A percentile compares a stretch with the other conserved stretches of the same genome.
Conservation (phyloP, 2,797 vertebrate genomes). For the Delichon dasypus region DNA sequence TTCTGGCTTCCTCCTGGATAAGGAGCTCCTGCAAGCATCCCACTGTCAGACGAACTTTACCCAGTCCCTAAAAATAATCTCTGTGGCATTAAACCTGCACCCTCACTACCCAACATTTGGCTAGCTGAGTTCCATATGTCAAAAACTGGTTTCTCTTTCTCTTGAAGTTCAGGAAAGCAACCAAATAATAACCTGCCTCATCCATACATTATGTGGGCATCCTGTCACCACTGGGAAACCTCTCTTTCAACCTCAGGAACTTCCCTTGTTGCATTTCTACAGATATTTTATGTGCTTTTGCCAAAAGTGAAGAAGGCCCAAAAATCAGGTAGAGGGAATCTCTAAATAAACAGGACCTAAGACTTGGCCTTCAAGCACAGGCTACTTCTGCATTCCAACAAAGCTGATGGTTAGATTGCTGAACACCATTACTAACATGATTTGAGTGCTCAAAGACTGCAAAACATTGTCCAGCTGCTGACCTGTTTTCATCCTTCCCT, state of each 20-base stretch:
- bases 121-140: not conserved
- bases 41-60: conserved; percentile 28
- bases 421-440: not conserved
- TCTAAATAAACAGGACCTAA: not conserved
- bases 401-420: not conserved
- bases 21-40: not conserved
- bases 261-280: not conserved
- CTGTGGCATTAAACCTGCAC: conserved; percentile 3
- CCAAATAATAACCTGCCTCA: not conserved
- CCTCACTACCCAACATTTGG: not conserved
- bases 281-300: not conserved
- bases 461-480: not conserved
- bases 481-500: not conserved
- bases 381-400: not conserved
- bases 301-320: not conserved
- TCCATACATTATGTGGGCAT: not conserved
- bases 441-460: not conserved
- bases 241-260: not conserved
- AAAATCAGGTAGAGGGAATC: not conserved
- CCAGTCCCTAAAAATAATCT: not conserved
- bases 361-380: not conserved
- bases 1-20: not conserved
- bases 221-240: not conserved
- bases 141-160: not conserved
- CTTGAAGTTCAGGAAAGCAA: not conserved